Conservation (phyloP, 2,113 vertebrate genomes). For the Lethenteron camtschaticum region DNA sequence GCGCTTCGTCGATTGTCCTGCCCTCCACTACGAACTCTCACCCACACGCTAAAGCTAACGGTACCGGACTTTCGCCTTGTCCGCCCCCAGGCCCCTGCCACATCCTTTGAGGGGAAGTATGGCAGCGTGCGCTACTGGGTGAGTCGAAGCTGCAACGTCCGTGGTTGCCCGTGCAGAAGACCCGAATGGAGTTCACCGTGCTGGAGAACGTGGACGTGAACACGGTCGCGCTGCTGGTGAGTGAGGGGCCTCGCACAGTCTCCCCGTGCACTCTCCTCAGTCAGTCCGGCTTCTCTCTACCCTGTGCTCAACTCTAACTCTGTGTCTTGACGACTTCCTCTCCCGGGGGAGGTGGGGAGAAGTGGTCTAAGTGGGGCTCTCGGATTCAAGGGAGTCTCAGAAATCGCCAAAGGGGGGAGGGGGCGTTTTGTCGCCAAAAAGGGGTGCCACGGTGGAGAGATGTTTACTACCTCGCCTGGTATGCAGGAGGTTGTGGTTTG, state of each 20-base stretch:
- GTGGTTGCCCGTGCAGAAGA: neutral
- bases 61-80: neutral
- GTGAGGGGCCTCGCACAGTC: neutral
- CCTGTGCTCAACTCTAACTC: neutral
- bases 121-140: conserved; percentile 4
- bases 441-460: too few relatives aligned
- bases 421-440: too few relatives aligned
- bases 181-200: neutral
- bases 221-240: neutral
- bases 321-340: neutral
- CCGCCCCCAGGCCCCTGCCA: neutral
- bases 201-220: conserved; percentile 3
- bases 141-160: neutral
- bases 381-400: too few relatives aligned
- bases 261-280: neutral
- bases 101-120: conserved; percentile 2
- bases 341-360: too few relatives aligned
- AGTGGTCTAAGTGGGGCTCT: too few relatives aligned
- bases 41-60: too few relatives aligned
- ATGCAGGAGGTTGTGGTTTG: too few relatives aligned
- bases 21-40: too few relatives aligned
- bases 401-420: too few relatives aligned
- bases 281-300: neutral
- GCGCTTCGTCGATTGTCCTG: too few relatives aligned
- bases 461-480: too few relatives aligned